phyloP scores from a whole-genome alignment of 2,888 invertebrate species.

The Drosophila affinis region DNA sequence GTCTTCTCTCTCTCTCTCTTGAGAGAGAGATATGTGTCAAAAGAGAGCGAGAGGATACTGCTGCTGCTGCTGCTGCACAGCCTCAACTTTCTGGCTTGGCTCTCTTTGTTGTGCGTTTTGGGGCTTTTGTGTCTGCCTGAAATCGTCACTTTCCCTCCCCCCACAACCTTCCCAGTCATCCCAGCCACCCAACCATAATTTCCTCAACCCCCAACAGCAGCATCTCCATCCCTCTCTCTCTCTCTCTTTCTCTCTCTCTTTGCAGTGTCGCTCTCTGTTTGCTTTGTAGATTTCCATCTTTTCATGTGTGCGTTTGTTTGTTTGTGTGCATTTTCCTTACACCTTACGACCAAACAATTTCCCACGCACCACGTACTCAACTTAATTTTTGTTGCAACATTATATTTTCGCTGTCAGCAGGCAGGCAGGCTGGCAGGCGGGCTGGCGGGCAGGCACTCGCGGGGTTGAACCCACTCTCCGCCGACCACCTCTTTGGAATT shows the following conservation, averaged over 20 bases:
- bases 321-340: conserved; percentile 59
- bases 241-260: background rate
- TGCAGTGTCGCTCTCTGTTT: conserved; percentile 51
- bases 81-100: conserved; percentile 14
- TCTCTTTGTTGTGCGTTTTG: conserved; percentile 43
- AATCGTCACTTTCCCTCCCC: conserved; percentile 5
- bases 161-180: too few species aligned
- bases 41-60: conserved; percentile 11
- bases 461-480: background rate
- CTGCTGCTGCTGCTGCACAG: conserved; percentile 42
- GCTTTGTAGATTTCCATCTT: conserved; percentile 69
- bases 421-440: background rate
- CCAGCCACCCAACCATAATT: too few species aligned
- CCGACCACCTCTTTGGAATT: conserved; percentile 1
- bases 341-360: conserved; percentile 69
- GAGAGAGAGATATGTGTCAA: background rate
- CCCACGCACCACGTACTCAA: conserved; percentile 74
- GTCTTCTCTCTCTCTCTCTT: background rate
- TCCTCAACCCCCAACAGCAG: background rate
- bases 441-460: background rate
- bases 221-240: background rate
- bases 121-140: conserved; percentile 54
- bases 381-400: conserved; percentile 77
- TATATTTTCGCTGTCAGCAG: conserved; percentile 59
- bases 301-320: conserved; percentile 24